These are phyloP conservation scores for Diorhabda elongata DNA, from an alignment of 1,140 invertebrate species.

Conservation along the genomic window DNA sequence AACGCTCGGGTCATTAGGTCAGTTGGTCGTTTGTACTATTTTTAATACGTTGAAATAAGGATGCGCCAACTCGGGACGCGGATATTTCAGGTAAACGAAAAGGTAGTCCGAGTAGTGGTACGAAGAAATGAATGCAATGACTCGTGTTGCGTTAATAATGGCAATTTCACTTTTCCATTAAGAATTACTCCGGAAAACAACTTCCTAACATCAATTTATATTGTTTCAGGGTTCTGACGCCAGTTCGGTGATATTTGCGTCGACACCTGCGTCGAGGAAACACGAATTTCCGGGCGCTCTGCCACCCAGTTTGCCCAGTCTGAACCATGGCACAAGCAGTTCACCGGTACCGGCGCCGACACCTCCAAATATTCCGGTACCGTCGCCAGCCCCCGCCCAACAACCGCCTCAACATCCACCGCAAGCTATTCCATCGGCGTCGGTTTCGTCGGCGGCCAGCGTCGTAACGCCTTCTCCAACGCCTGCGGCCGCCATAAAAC, in stretches of 20 bases:
- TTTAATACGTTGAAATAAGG: no score
- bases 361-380: slow-evolving; percentile 50
- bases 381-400: slow-evolving; percentile 51
- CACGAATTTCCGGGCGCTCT: slow-evolving; percentile 54
- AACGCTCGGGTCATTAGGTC: no score
- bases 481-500: slow-evolving; percentile 26
- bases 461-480: slow-evolving; percentile 28
- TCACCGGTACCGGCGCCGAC: slow-evolving; percentile 44
- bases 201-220: background rate
- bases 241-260: slow-evolving; percentile 70
- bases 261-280: slow-evolving; percentile 56
- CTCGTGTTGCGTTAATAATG: background rate
- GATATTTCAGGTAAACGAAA: no score
- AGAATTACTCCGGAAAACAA: no score
- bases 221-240: slow-evolving; percentile 58
- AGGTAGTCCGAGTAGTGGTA: no score
- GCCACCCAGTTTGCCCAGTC: slow-evolving; percentile 43
- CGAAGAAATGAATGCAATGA: background rate
- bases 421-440: slow-evolving; percentile 32
- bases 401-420: slow-evolving; percentile 47
- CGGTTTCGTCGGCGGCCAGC: slow-evolving; percentile 29
- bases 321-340: slow-evolving; percentile 41
- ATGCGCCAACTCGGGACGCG: no score
- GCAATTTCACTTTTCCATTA: background rate
- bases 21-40: no score